Evolutionary conservation across 2,888 invertebrate species (phyloP), one percentile per base, ranked within the genome.

Genomic region (Phengaris alcon): DNA sequence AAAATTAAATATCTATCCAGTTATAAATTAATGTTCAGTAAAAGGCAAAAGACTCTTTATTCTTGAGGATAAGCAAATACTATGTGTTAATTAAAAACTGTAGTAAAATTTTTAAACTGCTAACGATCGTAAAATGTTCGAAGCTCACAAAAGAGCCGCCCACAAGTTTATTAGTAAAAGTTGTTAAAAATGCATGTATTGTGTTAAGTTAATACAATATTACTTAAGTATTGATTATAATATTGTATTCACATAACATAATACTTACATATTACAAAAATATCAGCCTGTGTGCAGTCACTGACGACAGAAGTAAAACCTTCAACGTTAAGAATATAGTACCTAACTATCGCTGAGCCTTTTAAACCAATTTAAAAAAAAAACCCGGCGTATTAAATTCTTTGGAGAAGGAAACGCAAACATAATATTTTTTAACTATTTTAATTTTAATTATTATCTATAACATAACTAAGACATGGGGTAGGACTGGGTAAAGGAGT

Each of bases 1-100:
- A 35, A 35, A 35, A 5, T 35, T 64, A 5, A 64, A 64, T 22
- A 10, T 8, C 35, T 35, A 35, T 35, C 35, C 64, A 12, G 35
- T 35, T 64, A 35, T 5, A 35, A 35, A 64, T 35, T 10, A 5
- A 64, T 13, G 13, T 64, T 64, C 2, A 44, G 48, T 48, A 4
- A 48, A 64, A 44, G 15, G 48, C 8, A 48, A 48, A 64, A 64
- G 9, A 44, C 64, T 35, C 64, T 0, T 44, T 7, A 35, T 44
- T 35, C 64, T 64, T 64, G 64, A 22, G 64, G 6, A 12, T 44
- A 64, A 64, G 35, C 35, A 64, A 64, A 64, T 64, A 64, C 64
- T 12, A 44, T 35, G 12, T 44, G 12, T 64, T 64, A 12, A 64
- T 64, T 64, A 64, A 64, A 64, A 64, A 12, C 3, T 9, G 64